Percentiles rank a stretch among this genome's conserved stretches.
phyloP scores from a whole-genome alignment of 2,888 invertebrate species.

The Trichopoda pennipes region DNA sequence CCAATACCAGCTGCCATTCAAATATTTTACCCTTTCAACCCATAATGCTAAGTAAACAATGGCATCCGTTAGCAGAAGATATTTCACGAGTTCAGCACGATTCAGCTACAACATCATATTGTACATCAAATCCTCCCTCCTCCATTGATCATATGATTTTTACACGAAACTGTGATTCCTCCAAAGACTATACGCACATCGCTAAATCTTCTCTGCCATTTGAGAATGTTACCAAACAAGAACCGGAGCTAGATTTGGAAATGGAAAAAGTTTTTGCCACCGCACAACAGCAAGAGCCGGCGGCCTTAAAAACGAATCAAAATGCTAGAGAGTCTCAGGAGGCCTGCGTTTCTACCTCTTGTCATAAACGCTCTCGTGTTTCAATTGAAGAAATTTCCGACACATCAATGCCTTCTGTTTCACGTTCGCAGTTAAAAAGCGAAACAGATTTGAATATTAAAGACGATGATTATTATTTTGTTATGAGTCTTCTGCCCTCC shows the following conservation, averaged over 20 bases:
- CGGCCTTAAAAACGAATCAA: not conserved
- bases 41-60: slow-evolving; percentile 56
- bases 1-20: not conserved
- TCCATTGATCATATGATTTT: not conserved
- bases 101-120: not conserved
- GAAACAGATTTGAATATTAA: slow-evolving; percentile 59
- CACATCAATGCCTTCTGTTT: not conserved
- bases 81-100: not conserved
- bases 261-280: not conserved
- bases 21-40: slow-evolving; percentile 46
- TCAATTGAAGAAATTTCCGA: slow-evolving; percentile 33
- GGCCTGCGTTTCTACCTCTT: slow-evolving; percentile 53
- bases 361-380: slow-evolving; percentile 7
- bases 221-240: slow-evolving; percentile 45
- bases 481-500: slow-evolving; percentile 72
- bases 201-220: not conserved
- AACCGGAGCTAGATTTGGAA: slow-evolving; percentile 40
- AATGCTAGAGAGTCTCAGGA: slow-evolving; percentile 48
- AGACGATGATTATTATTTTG: slow-evolving; percentile 73
- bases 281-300: not conserved
- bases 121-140: not conserved
- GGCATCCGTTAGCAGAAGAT: slow-evolving; percentile 24
- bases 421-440: slow-evolving; percentile 14
- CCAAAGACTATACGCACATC: not conserved
- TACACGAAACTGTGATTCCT: slow-evolving; percentile 37